Evolutionary conservation across 2,888 invertebrate species (phyloP).

Genomic region (Hipparchia semele): DNA sequence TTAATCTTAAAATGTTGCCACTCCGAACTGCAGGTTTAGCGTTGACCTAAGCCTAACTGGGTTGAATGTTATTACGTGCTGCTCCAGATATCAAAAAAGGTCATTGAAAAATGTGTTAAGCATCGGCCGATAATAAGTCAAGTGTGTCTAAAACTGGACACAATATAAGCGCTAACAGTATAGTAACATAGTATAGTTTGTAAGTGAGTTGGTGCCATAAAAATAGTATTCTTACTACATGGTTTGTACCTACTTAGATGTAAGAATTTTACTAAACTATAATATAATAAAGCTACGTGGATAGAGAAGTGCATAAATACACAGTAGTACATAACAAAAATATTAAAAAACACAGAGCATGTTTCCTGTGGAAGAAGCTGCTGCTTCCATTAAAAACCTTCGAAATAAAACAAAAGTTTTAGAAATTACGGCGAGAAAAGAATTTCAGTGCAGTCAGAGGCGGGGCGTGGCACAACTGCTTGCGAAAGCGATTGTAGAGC

Average conservation of each 20-base stretch:
- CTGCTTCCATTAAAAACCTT: constrained; percentile 1
- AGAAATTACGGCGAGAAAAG: constrained; percentile 41
- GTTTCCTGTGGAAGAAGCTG: neutral
- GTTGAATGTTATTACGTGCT: constrained; percentile 38
- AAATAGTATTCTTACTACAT: too few relatives aligned
- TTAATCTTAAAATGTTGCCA: constrained; percentile 36
- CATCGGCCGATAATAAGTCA: constrained; percentile 22
- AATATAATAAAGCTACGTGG: neutral
- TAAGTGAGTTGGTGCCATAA: neutral
- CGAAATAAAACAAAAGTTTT: constrained; percentile 25
- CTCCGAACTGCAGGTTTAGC: constrained; percentile 33
- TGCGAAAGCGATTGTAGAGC: constrained; percentile 41
- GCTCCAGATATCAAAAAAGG: constrained; percentile 37
- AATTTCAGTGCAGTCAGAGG: constrained; percentile 58
- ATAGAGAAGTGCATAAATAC: too few relatives aligned
- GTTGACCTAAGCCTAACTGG: constrained; percentile 38
- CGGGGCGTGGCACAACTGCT: constrained; percentile 70
- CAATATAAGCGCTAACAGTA: neutral
- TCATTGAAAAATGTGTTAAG: constrained; percentile 26
- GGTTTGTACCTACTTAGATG: too few relatives aligned
- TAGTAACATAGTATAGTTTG: neutral
- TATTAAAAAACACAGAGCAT: neutral
- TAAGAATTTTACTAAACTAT: neutral
- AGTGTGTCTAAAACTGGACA: constrained; percentile 15
- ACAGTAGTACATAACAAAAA: neutral